Percentiles rank a stretch among this genome's conserved stretches.
phyloP scores from a whole-genome alignment of 1,140 invertebrate species.

The Gonioctena quinquepunctata region DNA sequence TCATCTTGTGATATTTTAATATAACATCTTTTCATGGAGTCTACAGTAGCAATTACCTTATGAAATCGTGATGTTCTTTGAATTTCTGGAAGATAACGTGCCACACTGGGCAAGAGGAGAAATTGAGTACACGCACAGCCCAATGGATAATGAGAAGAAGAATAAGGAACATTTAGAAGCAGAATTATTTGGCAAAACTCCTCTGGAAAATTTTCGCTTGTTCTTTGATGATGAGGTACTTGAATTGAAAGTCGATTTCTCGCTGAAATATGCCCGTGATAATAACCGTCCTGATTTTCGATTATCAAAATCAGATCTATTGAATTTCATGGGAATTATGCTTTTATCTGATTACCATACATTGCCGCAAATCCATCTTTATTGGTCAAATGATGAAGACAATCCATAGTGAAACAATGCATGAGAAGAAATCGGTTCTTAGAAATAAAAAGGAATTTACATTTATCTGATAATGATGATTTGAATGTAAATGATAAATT shows the following conservation, averaged over 20 bases:
- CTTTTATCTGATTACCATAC: conserved; percentile 23
- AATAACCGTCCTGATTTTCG: conserved; percentile 15
- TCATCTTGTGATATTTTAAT: no score
- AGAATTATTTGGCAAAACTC: conserved; percentile 22
- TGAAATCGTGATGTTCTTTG: no score
- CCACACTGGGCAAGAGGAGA: no score
- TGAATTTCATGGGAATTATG: conserved; percentile 21
- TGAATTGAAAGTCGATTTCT: not conserved
- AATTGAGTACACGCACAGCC: no score
- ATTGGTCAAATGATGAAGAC: conserved; percentile 27
- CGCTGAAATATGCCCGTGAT: conserved; percentile 19
- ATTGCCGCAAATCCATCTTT: conserved; percentile 15
- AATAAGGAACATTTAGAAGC: no score
- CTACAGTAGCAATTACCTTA: no score
- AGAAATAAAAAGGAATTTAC: conserved; percentile 23
- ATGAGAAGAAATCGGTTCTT: conserved; percentile 27
- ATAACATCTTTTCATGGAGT: no score
- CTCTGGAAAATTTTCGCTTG: conserved; percentile 10
- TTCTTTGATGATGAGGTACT: conserved; percentile 26
- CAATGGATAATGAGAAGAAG: no score
- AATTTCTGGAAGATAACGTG: no score
- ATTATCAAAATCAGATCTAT: not conserved
- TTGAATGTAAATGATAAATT: conserved; percentile 47
- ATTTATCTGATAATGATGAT: conserved; percentile 43
- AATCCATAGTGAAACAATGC: conserved; percentile 23